Evolutionary conservation across 2,888 invertebrate genomes (phyloP).

Genomic region (Eugnorisma glareosa): DNA sequence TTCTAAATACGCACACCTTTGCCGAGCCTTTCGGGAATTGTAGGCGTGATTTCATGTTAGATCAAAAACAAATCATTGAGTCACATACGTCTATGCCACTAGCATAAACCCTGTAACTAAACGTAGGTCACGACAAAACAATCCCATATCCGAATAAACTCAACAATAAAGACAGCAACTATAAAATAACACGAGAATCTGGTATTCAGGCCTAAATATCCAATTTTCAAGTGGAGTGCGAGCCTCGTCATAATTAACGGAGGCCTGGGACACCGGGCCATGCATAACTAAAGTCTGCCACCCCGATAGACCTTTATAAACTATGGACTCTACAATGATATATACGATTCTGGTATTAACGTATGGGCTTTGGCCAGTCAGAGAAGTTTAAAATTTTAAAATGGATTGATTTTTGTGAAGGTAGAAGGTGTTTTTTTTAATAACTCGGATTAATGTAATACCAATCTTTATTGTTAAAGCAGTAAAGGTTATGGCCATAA

Average conservation of each 20-base stretch:
- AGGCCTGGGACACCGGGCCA: conserved; percentile 79
- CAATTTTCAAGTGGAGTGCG: conserved; percentile 80
- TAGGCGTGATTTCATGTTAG: not conserved
- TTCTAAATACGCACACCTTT: no score
- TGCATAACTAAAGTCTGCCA: conserved; percentile 84
- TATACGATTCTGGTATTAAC: conserved; percentile 52
- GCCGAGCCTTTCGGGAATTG: not conserved
- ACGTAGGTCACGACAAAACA: not conserved
- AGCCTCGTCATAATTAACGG: conserved; percentile 86
- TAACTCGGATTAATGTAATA: not conserved
- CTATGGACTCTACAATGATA: conserved; percentile 69
- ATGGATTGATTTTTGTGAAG: not conserved
- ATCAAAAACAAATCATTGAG: not conserved
- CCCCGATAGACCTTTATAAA: conserved; percentile 78
- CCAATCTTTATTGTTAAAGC: not conserved
- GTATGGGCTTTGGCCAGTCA: not conserved
- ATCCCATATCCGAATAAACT: not conserved
- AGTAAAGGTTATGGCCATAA: accelerated
- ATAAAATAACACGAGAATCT: conserved; percentile 70
- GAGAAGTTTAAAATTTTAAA: conserved; percentile 7
- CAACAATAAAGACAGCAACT: conserved; percentile 7
- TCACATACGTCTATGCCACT: no score
- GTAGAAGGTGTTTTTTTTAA: not conserved
- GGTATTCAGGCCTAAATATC: conserved; percentile 78
- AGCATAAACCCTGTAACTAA: not conserved